A percentile compares a stretch with the other conserved stretches of the same genome.
Conservation (phyloP, 2,797 vertebrate species). For the Apogon hyalosoma region DNA sequence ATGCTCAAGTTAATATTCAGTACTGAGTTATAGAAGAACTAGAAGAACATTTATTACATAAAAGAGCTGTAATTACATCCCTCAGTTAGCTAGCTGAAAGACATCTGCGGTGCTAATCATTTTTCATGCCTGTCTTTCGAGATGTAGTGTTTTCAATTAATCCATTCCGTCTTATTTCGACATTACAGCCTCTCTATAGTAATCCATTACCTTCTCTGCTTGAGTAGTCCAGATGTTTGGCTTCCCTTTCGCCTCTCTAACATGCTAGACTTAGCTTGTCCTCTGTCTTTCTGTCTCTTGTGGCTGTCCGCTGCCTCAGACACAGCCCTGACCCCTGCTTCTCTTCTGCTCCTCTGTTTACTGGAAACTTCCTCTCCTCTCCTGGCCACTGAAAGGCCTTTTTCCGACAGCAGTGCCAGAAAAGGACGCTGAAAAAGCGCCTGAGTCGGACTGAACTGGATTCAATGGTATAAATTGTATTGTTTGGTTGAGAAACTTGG, state of each 20-base stretch:
- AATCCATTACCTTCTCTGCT: conserved; percentile 5
- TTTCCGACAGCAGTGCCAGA: conserved; percentile 77
- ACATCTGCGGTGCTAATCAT: no score
- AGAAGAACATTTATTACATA: no score
- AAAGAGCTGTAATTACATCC: no score
- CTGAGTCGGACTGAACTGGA: conserved; percentile 80
- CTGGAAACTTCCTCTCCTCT: conserved; percentile 74
- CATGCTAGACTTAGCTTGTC: conserved; percentile 46
- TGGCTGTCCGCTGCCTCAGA: conserved; percentile 61
- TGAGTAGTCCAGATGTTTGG: conserved; percentile 1
- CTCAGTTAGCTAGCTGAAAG: no score
- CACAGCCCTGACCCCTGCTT: conserved; percentile 60
- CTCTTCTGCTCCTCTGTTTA: conserved; percentile 65
- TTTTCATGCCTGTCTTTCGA: no score
- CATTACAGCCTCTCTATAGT: background rate
- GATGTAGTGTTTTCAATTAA: background rate
- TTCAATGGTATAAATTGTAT: conserved; percentile 82
- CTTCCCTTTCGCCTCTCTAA: conserved; percentile 19
- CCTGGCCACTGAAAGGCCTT: conserved; percentile 71
- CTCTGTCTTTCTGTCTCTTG: conserved; percentile 52
- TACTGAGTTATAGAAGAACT: no score
- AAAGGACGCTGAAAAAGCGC: conserved; percentile 77
- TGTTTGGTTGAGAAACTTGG: conserved; percentile 20
- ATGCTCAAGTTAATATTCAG: no score
- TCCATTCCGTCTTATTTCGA: background rate